Percentiles rank a stretch among this genome's conserved stretches.
These are phyloP conservation scores for Bubalus kerabau DNA, from an alignment of 2,113 vertebrate genomes.

Conservation along the genomic window DNA sequence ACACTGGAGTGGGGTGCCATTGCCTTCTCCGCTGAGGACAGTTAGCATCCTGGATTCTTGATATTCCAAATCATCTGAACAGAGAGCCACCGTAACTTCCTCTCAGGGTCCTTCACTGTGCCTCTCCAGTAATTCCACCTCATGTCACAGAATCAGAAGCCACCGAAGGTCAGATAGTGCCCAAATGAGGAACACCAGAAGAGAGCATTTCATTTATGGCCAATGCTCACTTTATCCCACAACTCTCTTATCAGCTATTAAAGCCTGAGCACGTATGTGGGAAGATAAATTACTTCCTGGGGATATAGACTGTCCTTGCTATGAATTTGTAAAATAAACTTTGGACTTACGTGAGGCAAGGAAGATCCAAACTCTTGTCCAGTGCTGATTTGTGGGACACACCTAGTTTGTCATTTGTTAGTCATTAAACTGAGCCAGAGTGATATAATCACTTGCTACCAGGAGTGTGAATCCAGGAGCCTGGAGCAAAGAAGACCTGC, in stretches of 20 bases:
- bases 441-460: conserved; percentile 57
- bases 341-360: conserved; percentile 65
- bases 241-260: conserved; percentile 9
- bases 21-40: too few relatives aligned
- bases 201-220: conserved; percentile 1
- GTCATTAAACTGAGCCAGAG: conserved; percentile 60
- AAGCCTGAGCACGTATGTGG: neutral
- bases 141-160: neutral
- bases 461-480: conserved; percentile 66
- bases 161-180: neutral
- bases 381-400: conserved; percentile 69
- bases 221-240: neutral
- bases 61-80: neutral
- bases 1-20: too few relatives aligned
- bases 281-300: conserved; percentile 68
- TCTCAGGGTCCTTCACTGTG: neutral
- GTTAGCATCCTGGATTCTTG: neutral
- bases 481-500: conserved; percentile 59
- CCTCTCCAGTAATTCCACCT: neutral
- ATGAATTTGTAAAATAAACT: conserved; percentile 74
- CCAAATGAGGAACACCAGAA: neutral
- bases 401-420: conserved; percentile 73
- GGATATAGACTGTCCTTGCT: conserved; percentile 59
- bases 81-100: neutral
- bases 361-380: conserved; percentile 48